These are phyloP conservation scores for Leptinotarsa tumamoca DNA, from an alignment of 2,888 invertebrate genomes.

Conservation along the genomic window DNA sequence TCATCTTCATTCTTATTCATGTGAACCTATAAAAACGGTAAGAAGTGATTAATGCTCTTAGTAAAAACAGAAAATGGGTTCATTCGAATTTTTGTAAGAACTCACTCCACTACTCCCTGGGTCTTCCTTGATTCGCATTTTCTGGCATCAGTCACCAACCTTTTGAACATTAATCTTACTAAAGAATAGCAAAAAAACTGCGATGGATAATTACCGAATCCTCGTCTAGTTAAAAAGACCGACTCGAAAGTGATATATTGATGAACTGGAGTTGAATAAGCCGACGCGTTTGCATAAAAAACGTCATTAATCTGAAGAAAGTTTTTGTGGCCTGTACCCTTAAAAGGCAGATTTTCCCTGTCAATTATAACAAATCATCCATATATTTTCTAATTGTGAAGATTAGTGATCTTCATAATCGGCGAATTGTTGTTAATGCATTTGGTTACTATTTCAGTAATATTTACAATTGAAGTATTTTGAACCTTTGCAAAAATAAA, in stretches of 20 bases:
- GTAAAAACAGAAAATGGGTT: not conserved
- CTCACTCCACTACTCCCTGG: not conserved
- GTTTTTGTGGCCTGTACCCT: constrained; percentile 43
- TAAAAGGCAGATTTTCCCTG: not conserved
- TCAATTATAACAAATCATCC: too few species aligned
- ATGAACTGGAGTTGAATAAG: constrained; percentile 28
- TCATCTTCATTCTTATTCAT: too few species aligned
- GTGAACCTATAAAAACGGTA: too few species aligned
- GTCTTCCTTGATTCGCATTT: not conserved
- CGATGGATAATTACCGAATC: constrained; percentile 45
- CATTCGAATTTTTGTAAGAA: not conserved
- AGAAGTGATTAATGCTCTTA: too few species aligned
- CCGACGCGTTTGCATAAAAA: constrained; percentile 48
- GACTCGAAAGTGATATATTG: constrained; percentile 45
- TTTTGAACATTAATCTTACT: constrained; percentile 41
- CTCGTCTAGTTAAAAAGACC: constrained; percentile 44
- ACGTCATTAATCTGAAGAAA: constrained; percentile 52
- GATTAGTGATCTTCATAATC: too few species aligned
- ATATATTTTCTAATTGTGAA: too few species aligned
- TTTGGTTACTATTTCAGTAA: too few species aligned
- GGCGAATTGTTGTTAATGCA: too few species aligned
- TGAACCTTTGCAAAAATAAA: too few species aligned
- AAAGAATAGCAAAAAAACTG: constrained; percentile 34
- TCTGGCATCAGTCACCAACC: constrained; percentile 26
- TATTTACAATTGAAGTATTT: too few species aligned